A percentile compares a stretch with the other conserved stretches of the same genome.
phyloP scores from a whole-genome alignment of 1,140 invertebrate species.

The Artemia franciscana region DNA sequence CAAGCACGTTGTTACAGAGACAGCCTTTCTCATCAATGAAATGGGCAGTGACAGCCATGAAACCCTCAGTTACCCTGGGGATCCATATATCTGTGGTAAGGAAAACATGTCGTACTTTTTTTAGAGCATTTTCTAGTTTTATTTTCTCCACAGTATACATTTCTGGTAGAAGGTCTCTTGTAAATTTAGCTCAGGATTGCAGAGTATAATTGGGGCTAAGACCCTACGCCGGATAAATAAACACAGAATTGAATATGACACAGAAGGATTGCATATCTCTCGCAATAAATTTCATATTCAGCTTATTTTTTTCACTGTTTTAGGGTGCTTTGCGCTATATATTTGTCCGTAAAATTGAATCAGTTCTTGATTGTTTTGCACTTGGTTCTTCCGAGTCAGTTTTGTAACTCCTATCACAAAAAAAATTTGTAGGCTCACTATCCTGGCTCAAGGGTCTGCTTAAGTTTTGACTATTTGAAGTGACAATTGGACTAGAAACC shows the following conservation, averaged over 20 bases:
- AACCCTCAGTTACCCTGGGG: not conserved
- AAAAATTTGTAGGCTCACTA: not conserved
- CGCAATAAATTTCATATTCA: not conserved
- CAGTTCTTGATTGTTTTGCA: not conserved
- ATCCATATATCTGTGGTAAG: not conserved
- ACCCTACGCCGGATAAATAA: too few species aligned
- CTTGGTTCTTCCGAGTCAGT: not conserved
- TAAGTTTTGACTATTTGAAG: not conserved
- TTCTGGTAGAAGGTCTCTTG: not conserved
- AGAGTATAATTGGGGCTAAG: too few species aligned
- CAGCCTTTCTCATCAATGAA: not conserved
- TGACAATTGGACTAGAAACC: not conserved
- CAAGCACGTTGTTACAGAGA: not conserved
- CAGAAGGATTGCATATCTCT: not conserved
- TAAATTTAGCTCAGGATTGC: too few species aligned
- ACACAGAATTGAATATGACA: not conserved
- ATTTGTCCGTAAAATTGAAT: not conserved
- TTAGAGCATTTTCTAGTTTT: not conserved
- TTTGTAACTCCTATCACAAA: not conserved
- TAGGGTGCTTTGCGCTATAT: not conserved
- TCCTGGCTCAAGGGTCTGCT: not conserved
- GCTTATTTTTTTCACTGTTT: not conserved
- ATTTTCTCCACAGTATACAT: not conserved
- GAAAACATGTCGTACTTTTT: not conserved
- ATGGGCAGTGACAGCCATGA: not conserved